Evolutionary conservation across 2,797 vertebrate species (phyloP).

Genomic region (Macrochelys suwanniensis): DNA sequence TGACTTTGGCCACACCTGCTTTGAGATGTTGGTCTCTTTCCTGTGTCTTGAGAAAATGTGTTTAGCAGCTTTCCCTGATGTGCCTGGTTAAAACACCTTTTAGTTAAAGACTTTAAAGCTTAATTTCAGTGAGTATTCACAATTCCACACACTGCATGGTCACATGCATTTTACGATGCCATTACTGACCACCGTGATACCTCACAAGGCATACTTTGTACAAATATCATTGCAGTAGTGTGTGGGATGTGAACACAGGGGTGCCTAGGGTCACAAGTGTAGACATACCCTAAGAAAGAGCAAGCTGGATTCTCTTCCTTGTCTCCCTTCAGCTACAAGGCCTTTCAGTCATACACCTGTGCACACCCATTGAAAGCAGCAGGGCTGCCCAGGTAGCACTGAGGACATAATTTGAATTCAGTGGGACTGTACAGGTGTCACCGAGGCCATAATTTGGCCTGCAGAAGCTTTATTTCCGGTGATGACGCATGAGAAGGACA

Average conservation of each 20-base stretch:
- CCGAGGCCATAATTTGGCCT: neutral
- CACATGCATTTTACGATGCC: neutral
- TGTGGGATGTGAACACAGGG: too few species aligned
- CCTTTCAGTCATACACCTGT: neutral
- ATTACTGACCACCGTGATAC: neutral
- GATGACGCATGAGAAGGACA: neutral
- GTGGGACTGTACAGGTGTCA: neutral
- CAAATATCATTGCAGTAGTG: neutral
- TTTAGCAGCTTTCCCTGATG: neutral
- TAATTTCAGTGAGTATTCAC: neutral
- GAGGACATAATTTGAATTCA: neutral
- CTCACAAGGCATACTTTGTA: neutral
- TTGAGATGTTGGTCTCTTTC: neutral
- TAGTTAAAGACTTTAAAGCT: neutral
- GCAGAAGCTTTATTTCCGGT: neutral
- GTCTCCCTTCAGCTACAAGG: neutral
- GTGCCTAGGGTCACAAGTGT: neutral
- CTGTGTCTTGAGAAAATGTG: neutral
- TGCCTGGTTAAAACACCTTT: neutral
- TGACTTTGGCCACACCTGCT: neutral
- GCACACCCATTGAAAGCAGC: neutral
- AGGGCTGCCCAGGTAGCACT: neutral
- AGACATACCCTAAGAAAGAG: neutral
- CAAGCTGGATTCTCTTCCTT: neutral
- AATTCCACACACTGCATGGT: neutral